A percentile compares a stretch with the other conserved stretches of the same genome.
Evolutionary conservation across 30 jellyfish, hydroid and myxozoan species (phyloP).

Genomic region (Aurelia coerulea): DNA sequence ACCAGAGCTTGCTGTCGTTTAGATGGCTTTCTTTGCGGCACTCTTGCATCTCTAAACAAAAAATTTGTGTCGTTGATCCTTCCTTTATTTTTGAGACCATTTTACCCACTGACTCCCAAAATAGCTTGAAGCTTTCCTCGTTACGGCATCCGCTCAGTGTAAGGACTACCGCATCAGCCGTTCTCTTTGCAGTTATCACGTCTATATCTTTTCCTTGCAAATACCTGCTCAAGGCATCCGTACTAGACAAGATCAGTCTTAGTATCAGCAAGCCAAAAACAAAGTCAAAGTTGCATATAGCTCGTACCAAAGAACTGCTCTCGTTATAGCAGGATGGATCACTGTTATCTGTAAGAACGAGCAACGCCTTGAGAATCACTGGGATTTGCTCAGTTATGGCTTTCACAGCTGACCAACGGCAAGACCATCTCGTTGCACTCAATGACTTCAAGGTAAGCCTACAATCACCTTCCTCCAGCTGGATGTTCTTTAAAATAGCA

Average conservation of each 20-base stretch:
- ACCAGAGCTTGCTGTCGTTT: conserved; percentile 37
- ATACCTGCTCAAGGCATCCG: conserved; percentile 41
- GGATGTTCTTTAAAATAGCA: conserved; percentile 24
- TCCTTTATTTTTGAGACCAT: conserved; percentile 21
- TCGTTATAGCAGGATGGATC: conserved; percentile 17
- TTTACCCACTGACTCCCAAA: not conserved
- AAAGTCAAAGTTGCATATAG: conserved; percentile 31
- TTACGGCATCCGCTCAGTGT: too few species aligned
- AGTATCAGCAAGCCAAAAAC: conserved; percentile 32
- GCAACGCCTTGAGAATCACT: conserved; percentile 36
- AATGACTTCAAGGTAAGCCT: conserved; percentile 37
- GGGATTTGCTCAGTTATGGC: conserved; percentile 21
- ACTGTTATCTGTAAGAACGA: conserved; percentile 4
- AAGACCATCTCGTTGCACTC: conserved; percentile 61
- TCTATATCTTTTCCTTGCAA: conserved; percentile 45
- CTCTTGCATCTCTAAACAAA: conserved; percentile 36
- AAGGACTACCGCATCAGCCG: too few species aligned
- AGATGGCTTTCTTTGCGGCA: conserved; percentile 45
- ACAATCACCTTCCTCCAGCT: conserved; percentile 20
- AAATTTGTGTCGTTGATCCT: conserved; percentile 19
- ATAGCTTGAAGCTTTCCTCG: too few species aligned
- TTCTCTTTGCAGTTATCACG: conserved; percentile 46
- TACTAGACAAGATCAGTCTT: conserved; percentile 24
- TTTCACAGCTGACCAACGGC: conserved; percentile 38
- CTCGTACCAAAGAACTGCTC: conserved; percentile 23